A percentile compares a stretch with the other conserved stretches of the same genome.
Conservation (phyloP, 2,113 vertebrate genomes). For the Actenoides hombroni region DNA sequence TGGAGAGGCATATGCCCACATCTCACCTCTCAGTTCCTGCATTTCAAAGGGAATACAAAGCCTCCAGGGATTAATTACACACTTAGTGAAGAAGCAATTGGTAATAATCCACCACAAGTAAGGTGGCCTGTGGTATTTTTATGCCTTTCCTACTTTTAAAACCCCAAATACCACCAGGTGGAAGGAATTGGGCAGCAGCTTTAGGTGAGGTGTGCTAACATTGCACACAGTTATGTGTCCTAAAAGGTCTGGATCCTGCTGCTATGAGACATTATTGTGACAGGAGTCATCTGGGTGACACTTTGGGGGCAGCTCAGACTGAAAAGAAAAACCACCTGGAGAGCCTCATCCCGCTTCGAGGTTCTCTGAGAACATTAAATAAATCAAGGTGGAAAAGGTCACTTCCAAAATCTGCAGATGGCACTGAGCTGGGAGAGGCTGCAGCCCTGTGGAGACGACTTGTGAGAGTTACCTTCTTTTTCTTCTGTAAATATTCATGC, state of each 20-base stretch:
- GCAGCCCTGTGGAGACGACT: neutral
- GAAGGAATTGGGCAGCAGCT: neutral
- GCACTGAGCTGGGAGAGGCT: neutral
- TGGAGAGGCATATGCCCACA: constrained; percentile 78
- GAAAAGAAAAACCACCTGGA: neutral
- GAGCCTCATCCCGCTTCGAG: neutral
- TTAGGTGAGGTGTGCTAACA: neutral
- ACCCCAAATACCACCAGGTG: neutral
- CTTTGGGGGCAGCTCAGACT: neutral
- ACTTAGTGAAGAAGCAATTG: neutral
- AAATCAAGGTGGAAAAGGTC: neutral
- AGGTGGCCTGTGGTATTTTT: neutral
- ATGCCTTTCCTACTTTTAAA: neutral
- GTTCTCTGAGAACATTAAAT: neutral
- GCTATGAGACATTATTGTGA: neutral
- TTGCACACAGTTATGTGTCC: rapidly evolving
- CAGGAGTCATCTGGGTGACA: neutral
- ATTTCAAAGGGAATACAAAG: constrained; percentile 17
- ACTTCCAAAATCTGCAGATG: rapidly evolving
- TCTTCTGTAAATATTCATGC: constrained; percentile 70
- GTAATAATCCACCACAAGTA: neutral
- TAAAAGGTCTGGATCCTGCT: neutral
- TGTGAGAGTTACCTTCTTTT: constrained; percentile 61
- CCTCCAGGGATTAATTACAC: neutral
- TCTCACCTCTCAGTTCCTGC: constrained; percentile 83